Base-by-base conservation (phyloP, 2,888 invertebrate species). In the Parascotia fuliginaria region DNA sequence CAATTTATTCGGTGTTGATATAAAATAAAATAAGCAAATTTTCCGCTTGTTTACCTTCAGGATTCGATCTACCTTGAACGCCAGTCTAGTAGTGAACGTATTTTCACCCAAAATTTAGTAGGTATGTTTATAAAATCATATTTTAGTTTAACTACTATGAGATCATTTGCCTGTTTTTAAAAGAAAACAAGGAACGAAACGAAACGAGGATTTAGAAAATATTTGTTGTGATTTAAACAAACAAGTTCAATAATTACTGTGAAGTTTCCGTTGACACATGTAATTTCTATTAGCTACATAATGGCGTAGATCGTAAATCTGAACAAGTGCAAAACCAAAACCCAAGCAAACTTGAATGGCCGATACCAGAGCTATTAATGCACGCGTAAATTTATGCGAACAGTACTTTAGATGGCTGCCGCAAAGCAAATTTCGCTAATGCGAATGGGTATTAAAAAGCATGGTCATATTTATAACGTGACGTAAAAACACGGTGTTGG, bases 1-100 rank as follows among this genome's bases (percentile, higher is more conserved):
- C 72, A 75, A 75, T 75, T 70, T 74, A 73, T 76, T 70, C 55
- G 47, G 38, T 67, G 70, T 58, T 65, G 62, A 72, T 63, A 73
- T 67, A 68, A 68, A 68, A 53, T 57, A 55, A 45, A 41, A 51
- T 49, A 42, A 56, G 49, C 58, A 40, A 55, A 58, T 43, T 48
- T 63, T 37, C 34, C 47, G 51, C 45, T 48, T 54, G 52, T 65
- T 65, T 62, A 51, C 54, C 49, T 51, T 29, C 41, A 36, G 36
- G 50, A 49, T 37, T 37, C 38, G n/a, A 49, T 51, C 27, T 46
- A 38, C 49, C 51, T 49, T 60, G 47, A 44, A 54, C 36, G 42
- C 50, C 60, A 60, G 31, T 51, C 48, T 55, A 40, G 44, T 42
- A 16, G 34, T 31, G 16, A 28, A 40, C 4, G 34, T 37, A 29